Conservation (phyloP, 2,888 invertebrate species). For the Zaprionus bogoriensis region DNA sequence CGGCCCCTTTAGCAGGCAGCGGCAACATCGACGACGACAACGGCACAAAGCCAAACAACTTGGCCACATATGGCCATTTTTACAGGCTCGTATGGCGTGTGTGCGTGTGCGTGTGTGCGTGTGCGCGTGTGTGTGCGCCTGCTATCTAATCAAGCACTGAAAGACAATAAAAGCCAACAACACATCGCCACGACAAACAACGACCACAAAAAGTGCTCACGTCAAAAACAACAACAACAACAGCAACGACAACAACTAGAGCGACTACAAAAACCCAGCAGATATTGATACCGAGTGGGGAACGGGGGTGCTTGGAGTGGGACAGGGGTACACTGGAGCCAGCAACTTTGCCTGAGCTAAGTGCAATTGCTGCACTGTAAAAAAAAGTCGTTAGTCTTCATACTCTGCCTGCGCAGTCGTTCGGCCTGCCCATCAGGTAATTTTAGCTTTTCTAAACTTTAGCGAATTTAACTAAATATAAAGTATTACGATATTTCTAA, state of each 20-base stretch:
- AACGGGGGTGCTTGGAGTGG: background rate
- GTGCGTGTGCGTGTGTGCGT: conserved; percentile 20
- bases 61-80: conserved; percentile 78
- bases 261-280: conserved; percentile 28
- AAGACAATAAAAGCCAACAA: conserved; percentile 70
- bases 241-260: conserved; percentile 14
- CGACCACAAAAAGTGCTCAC: conserved; percentile 58
- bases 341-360: conserved; percentile 42
- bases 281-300: conserved; percentile 46
- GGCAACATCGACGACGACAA: background rate
- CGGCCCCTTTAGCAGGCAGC: conserved; percentile 37
- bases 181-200: conserved; percentile 57
- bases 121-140: conserved; percentile 38
- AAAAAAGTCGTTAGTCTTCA: background rate
- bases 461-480: too few species aligned
- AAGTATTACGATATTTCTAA: too few species aligned
- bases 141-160: conserved; percentile 79
- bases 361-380: conserved; percentile 39
- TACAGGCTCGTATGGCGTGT: conserved; percentile 57
- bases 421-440: too few species aligned
- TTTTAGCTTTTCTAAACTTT: too few species aligned
- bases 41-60: conserved; percentile 60
- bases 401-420: too few species aligned
- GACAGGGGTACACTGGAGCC: conserved; percentile 28
- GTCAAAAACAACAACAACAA: conserved; percentile 37